Evolutionary conservation across 1,140 invertebrate species (phyloP).

Genomic region (Bombus difficillimus): DNA sequence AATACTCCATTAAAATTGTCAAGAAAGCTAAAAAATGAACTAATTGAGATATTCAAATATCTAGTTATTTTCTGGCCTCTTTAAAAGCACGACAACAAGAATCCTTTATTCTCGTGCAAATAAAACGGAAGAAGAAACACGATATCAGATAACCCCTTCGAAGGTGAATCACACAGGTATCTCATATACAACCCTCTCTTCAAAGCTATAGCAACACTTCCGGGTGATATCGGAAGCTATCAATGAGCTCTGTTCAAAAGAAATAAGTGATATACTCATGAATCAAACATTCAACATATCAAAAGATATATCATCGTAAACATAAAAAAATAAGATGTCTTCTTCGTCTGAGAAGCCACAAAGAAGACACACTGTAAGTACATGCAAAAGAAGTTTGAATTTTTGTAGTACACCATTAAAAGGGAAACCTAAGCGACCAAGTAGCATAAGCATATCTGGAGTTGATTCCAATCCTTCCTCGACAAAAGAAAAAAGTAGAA

Average conservation of each 20-base stretch:
- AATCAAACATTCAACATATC: background rate
- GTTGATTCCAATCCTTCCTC: slow-evolving; percentile 2
- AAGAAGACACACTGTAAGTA: background rate
- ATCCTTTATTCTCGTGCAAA: no score
- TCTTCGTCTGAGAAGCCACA: background rate
- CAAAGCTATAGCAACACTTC: background rate
- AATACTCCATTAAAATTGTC: no score
- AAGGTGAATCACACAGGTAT: background rate
- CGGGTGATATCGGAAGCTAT: background rate
- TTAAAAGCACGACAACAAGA: background rate
- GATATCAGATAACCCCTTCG: background rate
- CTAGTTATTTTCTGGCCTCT: background rate
- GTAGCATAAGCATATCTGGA: background rate
- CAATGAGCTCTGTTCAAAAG: background rate
- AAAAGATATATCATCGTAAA: background rate
- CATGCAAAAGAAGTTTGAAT: background rate
- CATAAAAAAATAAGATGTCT: slow-evolving; percentile 3
- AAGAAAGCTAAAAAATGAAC: no score
- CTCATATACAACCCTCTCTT: background rate
- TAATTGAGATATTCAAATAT: background rate
- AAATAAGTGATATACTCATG: background rate
- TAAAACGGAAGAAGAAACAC: background rate
- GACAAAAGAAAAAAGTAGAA: background rate
- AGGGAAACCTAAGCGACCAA: no score
- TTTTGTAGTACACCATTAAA: slow-evolving; percentile 17